Percentiles rank a stretch among this genome's conserved stretches.
phyloP scores from a whole-genome alignment of 2,888 invertebrate species.

The Cyaniris semiargus region DNA sequence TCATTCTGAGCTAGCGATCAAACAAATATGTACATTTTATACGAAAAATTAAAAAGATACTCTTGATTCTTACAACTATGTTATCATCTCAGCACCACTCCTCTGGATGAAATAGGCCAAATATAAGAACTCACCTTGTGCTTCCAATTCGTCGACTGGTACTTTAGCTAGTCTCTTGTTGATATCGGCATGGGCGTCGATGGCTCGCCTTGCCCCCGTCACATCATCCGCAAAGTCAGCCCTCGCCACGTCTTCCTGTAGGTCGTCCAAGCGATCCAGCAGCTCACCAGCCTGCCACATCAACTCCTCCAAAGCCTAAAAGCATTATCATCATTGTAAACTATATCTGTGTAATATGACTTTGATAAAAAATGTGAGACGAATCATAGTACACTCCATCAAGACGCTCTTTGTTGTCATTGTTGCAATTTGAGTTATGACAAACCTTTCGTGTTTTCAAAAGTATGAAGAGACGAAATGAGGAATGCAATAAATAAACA shows the following conservation, averaged over 20 bases:
- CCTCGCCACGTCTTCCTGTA: conserved; percentile 94
- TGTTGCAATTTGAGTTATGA: too few relatives aligned
- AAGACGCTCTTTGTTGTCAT: neutral
- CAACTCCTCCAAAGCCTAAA: conserved; percentile 93
- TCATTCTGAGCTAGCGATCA: neutral
- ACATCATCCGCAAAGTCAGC: conserved; percentile 98
- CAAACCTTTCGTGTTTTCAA: neutral
- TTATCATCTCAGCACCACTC: too few relatives aligned
- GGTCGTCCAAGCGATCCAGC: conserved; percentile 93
- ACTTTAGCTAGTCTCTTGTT: conserved; percentile 96
- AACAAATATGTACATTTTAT: neutral
- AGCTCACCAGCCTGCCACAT: conserved; percentile 97
- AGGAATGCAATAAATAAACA: neutral
- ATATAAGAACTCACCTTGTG: conserved; percentile 84
- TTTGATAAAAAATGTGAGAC: too few relatives aligned
- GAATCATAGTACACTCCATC: neutral
- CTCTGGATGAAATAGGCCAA: too few relatives aligned
- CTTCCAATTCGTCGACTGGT: conserved; percentile 95
- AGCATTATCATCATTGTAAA: neutral
- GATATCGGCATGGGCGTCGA: conserved; percentile 96
- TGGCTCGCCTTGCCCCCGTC: conserved; percentile 92
- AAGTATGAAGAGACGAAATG: neutral
- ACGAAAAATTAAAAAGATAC: neutral
- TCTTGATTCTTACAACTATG: too few relatives aligned
- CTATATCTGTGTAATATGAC: too few relatives aligned